phyloP scores from a whole-genome alignment of 2,113 vertebrate genomes.

The Forbesichthys papilliferus region DNA sequence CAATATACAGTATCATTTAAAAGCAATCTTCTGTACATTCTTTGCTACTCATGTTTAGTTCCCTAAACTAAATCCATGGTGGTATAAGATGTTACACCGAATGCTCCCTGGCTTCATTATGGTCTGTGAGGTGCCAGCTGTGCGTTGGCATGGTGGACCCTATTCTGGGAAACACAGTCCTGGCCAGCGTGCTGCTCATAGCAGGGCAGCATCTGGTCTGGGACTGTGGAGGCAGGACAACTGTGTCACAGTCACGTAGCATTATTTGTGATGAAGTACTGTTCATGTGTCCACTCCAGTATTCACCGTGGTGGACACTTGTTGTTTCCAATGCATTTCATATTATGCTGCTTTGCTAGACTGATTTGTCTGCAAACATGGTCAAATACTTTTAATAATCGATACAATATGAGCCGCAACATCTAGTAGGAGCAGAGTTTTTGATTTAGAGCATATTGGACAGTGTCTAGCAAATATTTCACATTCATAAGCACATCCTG shows the following conservation, averaged over 20 bases:
- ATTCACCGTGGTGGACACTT: background rate
- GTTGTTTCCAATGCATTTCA: background rate
- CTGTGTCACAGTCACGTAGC: conserved; percentile 60
- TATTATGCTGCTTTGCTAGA: background rate
- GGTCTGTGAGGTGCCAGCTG: conserved; percentile 57
- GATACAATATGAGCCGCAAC: conserved; percentile 25
- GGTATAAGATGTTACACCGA: background rate
- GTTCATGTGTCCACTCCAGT: conserved; percentile 6
- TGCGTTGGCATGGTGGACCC: conserved; percentile 45
- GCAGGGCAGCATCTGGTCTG: conserved; percentile 70
- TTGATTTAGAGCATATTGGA: conserved; percentile 8
- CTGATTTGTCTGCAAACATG: conserved; percentile 45
- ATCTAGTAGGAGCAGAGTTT: conserved; percentile 30
- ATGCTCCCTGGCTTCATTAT: background rate
- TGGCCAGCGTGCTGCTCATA: conserved; percentile 43
- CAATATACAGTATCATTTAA: too few relatives aligned
- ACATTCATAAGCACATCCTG: conserved; percentile 53
- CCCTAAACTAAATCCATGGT: background rate
- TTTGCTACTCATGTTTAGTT: background rate
- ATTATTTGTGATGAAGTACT: conserved; percentile 50
- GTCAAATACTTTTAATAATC: conserved; percentile 42
- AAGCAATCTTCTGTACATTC: background rate
- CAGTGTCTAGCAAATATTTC: conserved; percentile 20
- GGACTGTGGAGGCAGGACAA: conserved; percentile 53
- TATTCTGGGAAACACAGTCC: conserved; percentile 64